These are phyloP conservation scores for Triplophysa bombifrons DNA, from an alignment of 2,797 vertebrate species.

Conservation along the genomic window DNA sequence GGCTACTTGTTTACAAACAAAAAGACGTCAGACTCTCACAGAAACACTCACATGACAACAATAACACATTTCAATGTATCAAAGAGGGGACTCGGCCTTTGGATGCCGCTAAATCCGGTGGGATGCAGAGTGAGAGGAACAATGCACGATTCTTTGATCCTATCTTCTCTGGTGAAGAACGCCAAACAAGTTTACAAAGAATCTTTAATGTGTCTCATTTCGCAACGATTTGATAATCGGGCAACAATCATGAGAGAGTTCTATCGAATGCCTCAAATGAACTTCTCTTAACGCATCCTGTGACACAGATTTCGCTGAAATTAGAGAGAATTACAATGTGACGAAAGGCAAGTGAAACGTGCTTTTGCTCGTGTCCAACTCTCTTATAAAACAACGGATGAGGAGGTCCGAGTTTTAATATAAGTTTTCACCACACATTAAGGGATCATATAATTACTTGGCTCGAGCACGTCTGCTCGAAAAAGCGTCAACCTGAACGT, in stretches of 20 bases:
- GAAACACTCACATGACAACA: conserved; percentile 44
- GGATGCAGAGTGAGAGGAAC: conserved; percentile 29
- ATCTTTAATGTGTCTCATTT: background rate
- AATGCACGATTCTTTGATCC: background rate
- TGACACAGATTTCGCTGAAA: background rate
- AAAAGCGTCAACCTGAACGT: background rate
- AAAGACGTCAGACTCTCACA: conserved; percentile 21
- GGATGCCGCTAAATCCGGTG: conserved; percentile 26
- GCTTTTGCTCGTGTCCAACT: background rate
- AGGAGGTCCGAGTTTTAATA: background rate
- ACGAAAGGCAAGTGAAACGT: background rate
- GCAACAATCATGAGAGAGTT: background rate
- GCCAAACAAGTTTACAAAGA: background rate
- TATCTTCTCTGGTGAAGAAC: background rate
- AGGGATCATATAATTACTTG: background rate
- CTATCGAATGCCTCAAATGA: background rate
- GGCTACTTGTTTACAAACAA: conserved; percentile 43
- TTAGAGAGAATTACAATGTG: background rate
- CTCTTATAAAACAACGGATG: background rate
- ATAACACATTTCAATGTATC: conserved; percentile 29
- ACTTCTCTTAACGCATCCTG: background rate
- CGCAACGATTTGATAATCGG: too few species aligned
- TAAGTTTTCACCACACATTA: conserved; percentile 1
- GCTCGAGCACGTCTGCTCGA: background rate
- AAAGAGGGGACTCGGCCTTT: background rate